Evolutionary conservation across 2,797 vertebrate genomes (phyloP).

Genomic region (Sphenodon punctatus): DNA sequence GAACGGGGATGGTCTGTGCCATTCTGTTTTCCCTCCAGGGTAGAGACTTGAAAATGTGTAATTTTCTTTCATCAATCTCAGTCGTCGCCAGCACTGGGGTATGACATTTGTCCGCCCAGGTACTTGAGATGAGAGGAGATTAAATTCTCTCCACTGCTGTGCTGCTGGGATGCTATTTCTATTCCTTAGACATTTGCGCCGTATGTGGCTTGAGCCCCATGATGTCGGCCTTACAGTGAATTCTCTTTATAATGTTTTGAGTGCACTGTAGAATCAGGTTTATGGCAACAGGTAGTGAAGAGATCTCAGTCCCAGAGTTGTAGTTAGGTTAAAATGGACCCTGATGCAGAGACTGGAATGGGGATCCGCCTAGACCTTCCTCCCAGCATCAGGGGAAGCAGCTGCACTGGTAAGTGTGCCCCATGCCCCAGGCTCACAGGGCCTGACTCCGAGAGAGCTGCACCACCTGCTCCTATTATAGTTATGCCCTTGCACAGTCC

Average conservation of each 20-base stretch:
- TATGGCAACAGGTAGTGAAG: not conserved
- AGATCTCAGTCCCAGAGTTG: not conserved
- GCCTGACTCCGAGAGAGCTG: no score
- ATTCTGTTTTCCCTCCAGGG: slow-evolving; percentile 50
- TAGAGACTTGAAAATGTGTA: slow-evolving; percentile 51
- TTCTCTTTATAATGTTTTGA: not conserved
- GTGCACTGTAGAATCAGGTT: not conserved
- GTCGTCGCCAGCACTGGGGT: slow-evolving; percentile 13
- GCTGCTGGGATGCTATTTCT: not conserved
- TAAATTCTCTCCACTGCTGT: not conserved
- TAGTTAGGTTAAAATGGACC: no score
- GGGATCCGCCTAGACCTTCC: no score
- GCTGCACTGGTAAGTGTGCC: no score
- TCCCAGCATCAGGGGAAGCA: no score
- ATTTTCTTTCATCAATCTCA: slow-evolving; percentile 60
- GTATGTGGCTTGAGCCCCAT: rapidly evolving
- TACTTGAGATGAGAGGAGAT: not conserved
- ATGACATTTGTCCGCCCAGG: slow-evolving; percentile 17
- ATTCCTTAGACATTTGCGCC: not conserved
- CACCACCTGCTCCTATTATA: no score
- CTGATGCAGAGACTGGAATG: no score
- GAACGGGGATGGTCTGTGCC: slow-evolving; percentile 57
- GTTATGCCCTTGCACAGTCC: no score
- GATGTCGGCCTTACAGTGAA: not conserved
- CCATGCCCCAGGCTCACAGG: no score